Evolutionary conservation across 2,888 invertebrate species (phyloP), one percentile per base, ranked within the genome.

Genomic region (Cerastis leucographa): DNA sequence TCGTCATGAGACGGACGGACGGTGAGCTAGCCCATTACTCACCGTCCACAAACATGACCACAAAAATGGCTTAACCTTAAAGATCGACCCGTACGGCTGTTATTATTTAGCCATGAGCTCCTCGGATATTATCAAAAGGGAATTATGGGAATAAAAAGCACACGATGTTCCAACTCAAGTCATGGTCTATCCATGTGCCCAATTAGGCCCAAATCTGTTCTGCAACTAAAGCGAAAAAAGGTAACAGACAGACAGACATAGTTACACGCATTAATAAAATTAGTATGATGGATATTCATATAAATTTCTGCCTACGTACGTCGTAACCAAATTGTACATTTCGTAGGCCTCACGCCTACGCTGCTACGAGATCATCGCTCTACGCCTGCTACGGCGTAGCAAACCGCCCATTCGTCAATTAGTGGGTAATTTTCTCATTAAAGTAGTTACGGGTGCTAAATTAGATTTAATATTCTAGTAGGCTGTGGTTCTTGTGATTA

Each of bases 341-440:
- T 35, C 68, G 79, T 84, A 68, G 70, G 35, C 59, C 29, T 66
- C 25, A 25, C 62, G 51, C 67, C 82, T 84, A 84, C 82, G 81
- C 64, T 12, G 78, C 84, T 84, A 78, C 81, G 69, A 78, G 35
- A 64, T 76, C 42, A 84, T 70, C 46, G n/a, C n/a, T 65, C 73
- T 81, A 70, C 86, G 62, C 54, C 9, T 71, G 71, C 85, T 84
- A 85, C 82, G 86, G 61, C 79, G 87, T 85, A 85, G 81, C 65
- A 35, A 54, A 56, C 61, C 17, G 35, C 29, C 59, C 29, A 68
- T 81, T 72, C 78, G 19, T 75, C 68, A 75, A 75, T 81, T 74
- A 84, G 49, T 22, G 40, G 51, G 49, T 70, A 74, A 84, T 84
- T 68, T 70, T 71, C 56, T 70, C 19, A 62, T 56, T 67, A 51